phyloP scores from a whole-genome alignment of 2,888 invertebrate species.

The Ormyrus rosae region DNA sequence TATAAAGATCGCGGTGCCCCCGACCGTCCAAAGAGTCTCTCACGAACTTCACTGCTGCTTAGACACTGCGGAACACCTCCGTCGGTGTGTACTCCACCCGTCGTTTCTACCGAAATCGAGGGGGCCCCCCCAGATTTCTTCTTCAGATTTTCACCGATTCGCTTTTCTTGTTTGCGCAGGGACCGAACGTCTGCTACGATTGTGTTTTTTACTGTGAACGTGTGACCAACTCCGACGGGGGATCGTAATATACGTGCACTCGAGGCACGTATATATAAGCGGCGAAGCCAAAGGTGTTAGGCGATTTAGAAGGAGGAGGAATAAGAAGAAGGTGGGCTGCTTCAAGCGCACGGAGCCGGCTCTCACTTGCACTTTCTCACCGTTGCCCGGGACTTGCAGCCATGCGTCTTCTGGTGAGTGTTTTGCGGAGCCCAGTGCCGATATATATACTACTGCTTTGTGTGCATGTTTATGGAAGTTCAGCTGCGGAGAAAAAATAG shows the following conservation, averaged over 20 bases:
- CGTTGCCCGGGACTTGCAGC: conserved; percentile 8
- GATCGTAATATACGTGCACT: too few relatives aligned
- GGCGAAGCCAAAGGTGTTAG: neutral
- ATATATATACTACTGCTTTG: too few relatives aligned
- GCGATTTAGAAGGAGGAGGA: conserved; percentile 9
- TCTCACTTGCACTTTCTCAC: conserved; percentile 36
- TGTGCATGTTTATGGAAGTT: too few relatives aligned
- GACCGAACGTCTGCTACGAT: too few relatives aligned
- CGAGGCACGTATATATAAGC: too few relatives aligned
- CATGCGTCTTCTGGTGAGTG: conserved; percentile 55
- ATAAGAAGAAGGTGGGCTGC: conserved; percentile 6
- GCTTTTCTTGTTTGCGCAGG: too few relatives aligned
- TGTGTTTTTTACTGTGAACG: neutral
- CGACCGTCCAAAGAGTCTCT: conserved; percentile 73
- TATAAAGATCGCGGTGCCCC: conserved; percentile 74
- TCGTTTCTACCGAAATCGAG: too few relatives aligned
- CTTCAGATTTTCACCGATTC: too few relatives aligned
- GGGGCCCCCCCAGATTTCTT: neutral
- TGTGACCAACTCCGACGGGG: too few relatives aligned
- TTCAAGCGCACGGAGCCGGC: neutral
- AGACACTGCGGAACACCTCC: conserved; percentile 55
- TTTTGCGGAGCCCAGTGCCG: neutral
- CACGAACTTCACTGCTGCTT: conserved; percentile 72
- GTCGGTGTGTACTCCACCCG: conserved; percentile 13
- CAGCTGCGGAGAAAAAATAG: too few relatives aligned